Evolutionary conservation across 2,888 invertebrate genomes (phyloP), one percentile per base, ranked within the genome.

Genomic region (Exocentrus adspersus): DNA sequence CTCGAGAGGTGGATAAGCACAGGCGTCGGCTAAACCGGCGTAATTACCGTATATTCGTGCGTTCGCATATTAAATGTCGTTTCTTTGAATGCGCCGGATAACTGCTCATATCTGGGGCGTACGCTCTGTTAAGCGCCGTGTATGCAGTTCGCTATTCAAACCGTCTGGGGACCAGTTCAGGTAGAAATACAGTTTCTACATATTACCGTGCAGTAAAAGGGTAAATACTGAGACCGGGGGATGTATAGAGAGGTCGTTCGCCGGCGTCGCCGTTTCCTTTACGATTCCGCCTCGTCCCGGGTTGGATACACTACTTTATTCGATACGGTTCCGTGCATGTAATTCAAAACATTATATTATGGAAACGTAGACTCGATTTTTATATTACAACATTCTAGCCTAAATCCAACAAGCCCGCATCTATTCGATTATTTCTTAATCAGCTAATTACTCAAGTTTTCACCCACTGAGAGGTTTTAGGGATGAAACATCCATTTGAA

Each of bases 381-480:
- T n/a, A n/a, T n/a, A n/a, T n/a, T n/a, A n/a, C n/a, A n/a, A n/a
- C n/a, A n/a, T n/a, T n/a, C n/a, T n/a, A n/a, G n/a, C n/a, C n/a
- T n/a, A n/a, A n/a, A n/a, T n/a, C n/a, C n/a, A n/a, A n/a, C n/a
- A n/a, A 51, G 20, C n/a, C 51, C 30, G 17, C 43, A 51, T 30
- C 43, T 41, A 30, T 51, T 48, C 41, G 24, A 52, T 43, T 65
- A 58, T 53, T 58, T 59, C 51, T 62, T 46, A 65, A 62, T 65
- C 45, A 57, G 41, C 50, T 60, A 60, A 64, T 60, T 60, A 52
- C 46, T 43, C 51, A n/a, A n/a, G n/a, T n/a, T n/a, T n/a, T n/a
- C n/a, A 59, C 52, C 59, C 54, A 51, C 51, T 59, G 30, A 54
- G 60, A 60, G 62, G 62, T 52, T 58, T 56, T 50, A 14, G 19